Conservation (phyloP, 2,113 vertebrate genomes). For the Phoenicopterus ruber region DNA sequence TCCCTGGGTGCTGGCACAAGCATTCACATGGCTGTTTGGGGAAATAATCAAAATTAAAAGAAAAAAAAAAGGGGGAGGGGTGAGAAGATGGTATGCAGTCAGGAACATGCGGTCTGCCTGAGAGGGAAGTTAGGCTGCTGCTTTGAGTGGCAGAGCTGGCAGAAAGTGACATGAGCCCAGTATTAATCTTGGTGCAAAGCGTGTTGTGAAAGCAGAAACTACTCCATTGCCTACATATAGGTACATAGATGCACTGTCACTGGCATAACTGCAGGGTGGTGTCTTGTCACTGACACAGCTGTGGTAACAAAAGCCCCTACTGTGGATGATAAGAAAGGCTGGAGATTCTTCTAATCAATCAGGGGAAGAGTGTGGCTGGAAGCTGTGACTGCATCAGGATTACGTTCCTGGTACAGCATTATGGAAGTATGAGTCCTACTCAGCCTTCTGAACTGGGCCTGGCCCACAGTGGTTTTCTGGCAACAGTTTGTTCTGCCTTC, state of each 20-base stretch:
- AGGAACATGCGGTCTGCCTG: neutral
- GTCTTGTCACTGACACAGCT: neutral
- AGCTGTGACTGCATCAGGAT: neutral
- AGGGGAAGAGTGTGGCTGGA: neutral
- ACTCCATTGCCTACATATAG: neutral
- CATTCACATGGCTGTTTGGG: neutral
- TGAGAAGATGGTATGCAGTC: neutral
- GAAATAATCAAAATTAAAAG: neutral
- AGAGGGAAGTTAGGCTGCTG: neutral
- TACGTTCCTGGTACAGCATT: neutral
- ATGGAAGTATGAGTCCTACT: neutral
- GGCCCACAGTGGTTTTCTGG: neutral
- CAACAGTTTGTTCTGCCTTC: neutral
- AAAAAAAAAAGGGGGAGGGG: fast-evolving
- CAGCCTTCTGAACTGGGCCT: neutral
- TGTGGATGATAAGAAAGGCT: neutral
- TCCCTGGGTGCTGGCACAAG: neutral
- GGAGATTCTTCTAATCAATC: neutral
- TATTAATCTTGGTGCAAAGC: neutral
- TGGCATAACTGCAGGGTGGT: neutral
- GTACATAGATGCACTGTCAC: neutral
- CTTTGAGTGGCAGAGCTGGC: neutral
- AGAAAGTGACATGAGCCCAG: neutral
- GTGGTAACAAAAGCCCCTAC: neutral
- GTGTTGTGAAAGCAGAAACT: neutral